phyloP scores from a whole-genome alignment of 2,113 vertebrate species.

The Cepphus grylle region DNA sequence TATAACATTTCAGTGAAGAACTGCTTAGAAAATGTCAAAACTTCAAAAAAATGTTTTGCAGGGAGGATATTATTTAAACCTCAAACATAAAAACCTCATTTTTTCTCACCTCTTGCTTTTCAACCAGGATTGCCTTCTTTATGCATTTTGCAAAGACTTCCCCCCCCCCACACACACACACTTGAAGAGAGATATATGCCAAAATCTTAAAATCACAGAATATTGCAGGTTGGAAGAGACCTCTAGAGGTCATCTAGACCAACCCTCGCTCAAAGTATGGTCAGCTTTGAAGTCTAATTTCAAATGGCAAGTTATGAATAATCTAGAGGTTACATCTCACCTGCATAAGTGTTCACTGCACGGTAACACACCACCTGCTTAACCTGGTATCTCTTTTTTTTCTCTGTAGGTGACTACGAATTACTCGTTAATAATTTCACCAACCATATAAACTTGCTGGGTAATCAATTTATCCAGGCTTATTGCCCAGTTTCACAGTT shows the following conservation, averaged over 20 bases:
- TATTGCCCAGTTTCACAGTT: neutral
- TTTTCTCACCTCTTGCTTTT: neutral
- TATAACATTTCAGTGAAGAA: neutral
- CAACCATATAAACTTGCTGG: neutral
- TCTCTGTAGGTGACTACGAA: neutral
- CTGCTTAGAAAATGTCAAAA: neutral
- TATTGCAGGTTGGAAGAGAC: neutral
- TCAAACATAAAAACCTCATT: neutral
- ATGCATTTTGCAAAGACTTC: neutral
- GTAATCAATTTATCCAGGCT: constrained; percentile 17
- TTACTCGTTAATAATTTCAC: constrained; percentile 12
- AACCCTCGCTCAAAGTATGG: neutral
- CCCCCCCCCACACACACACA: no score
- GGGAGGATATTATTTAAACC: neutral
- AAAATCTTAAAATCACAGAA: neutral
- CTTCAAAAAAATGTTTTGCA: neutral
- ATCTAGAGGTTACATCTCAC: neutral
- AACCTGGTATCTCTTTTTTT: neutral
- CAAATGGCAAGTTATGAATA: neutral
- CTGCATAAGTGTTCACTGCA: neutral
- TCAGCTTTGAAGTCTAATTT: constrained; percentile 12
- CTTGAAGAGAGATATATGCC: neutral
- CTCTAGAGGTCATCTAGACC: neutral
- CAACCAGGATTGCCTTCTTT: neutral
- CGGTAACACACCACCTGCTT: neutral